Percentiles rank a stretch among this genome's conserved stretches.
Conservation (phyloP, 2,888 invertebrate species). For the Amiota mariae region DNA sequence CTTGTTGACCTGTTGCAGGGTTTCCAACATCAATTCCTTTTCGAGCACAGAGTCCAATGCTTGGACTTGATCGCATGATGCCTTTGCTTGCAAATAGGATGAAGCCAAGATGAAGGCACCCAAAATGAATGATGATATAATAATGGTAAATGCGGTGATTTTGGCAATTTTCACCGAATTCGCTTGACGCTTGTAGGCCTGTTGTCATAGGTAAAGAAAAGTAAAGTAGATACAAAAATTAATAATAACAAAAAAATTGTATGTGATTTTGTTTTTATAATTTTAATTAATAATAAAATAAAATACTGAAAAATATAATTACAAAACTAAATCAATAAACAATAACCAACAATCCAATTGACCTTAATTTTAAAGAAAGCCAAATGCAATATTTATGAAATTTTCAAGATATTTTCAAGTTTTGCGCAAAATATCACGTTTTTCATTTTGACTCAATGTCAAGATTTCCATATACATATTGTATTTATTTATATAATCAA, state of each 20-base stretch:
- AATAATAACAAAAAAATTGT: background rate
- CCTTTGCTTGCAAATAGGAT: constrained; percentile 87
- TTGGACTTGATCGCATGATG: constrained; percentile 85
- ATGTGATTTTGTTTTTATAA: background rate
- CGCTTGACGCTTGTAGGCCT: constrained; percentile 87
- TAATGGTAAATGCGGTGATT: constrained; percentile 87
- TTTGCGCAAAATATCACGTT: too few species aligned
- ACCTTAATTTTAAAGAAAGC: too few species aligned
- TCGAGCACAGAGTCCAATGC: constrained; percentile 80
- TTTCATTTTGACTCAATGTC: too few species aligned
- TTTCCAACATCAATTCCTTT: constrained; percentile 82
- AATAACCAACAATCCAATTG: background rate
- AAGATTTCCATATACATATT: too few species aligned
- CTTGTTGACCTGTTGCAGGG: constrained; percentile 80
- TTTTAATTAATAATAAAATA: background rate
- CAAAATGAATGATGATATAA: constrained; percentile 85
- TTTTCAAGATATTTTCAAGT: too few species aligned
- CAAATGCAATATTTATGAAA: too few species aligned
- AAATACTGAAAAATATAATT: constrained; percentile 2
- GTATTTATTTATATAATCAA: too few species aligned
- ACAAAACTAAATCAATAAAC: background rate
- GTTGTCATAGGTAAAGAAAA: constrained; percentile 43
- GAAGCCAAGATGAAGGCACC: constrained; percentile 89
- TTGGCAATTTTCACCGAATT: constrained; percentile 89
- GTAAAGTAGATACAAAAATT: background rate